Conservation (phyloP, 2,888 invertebrate species). For the Amblyjoppa proteus region DNA sequence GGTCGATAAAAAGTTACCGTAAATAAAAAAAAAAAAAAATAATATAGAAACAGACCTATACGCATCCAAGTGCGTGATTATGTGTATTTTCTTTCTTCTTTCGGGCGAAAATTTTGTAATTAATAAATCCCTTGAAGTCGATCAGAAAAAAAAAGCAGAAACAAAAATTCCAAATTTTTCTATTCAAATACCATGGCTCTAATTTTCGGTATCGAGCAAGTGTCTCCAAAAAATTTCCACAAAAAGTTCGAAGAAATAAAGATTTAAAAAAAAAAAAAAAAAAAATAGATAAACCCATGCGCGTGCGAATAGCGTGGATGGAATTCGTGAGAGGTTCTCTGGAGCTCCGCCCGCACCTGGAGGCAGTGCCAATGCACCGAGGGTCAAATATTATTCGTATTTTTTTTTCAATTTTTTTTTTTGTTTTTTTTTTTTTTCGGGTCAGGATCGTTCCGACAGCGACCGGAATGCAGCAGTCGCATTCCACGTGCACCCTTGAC, state of each 20-base stretch:
- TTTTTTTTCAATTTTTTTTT: neutral
- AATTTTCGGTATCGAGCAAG: too few relatives aligned
- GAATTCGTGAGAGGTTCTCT: constrained; percentile 44
- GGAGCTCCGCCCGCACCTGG: constrained; percentile 39
- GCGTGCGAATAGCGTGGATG: constrained; percentile 11
- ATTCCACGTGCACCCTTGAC: constrained; percentile 70
- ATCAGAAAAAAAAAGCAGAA: too few relatives aligned
- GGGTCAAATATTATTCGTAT: constrained; percentile 45
- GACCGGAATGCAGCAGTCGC: constrained; percentile 61
- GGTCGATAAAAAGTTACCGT: too few relatives aligned
- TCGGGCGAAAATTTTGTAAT: too few relatives aligned
- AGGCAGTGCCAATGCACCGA: constrained; percentile 47
- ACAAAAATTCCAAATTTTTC: too few relatives aligned
- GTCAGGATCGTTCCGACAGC: constrained; percentile 21
- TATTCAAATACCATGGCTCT: too few relatives aligned
- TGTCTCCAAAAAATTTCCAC: neutral
- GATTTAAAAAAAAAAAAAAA: neutral
- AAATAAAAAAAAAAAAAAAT: too few relatives aligned
- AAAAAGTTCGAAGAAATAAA: neutral
- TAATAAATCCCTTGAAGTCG: too few relatives aligned
- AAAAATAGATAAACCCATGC: neutral
- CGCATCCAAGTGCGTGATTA: too few relatives aligned
- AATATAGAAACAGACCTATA: too few relatives aligned
- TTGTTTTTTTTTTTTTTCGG: constrained; percentile 25
- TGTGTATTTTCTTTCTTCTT: too few relatives aligned